Evolutionary conservation across 30 jellyfish, hydroid and myxozoan genomes (phyloP).

Genomic region (Aurelia coerulea): DNA sequence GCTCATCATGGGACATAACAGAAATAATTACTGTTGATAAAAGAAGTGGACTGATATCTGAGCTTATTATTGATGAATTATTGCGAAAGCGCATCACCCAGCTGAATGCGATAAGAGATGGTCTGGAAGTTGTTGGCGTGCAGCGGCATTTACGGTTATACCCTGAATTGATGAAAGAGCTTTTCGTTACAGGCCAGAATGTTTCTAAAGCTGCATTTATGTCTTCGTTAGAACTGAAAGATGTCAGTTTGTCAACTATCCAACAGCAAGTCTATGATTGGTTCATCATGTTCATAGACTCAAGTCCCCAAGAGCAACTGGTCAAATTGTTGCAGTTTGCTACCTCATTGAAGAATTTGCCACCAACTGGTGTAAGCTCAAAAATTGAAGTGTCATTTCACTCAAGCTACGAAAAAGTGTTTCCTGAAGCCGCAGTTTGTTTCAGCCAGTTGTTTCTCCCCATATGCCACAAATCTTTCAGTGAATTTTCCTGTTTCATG

Average conservation of each 20-base stretch:
- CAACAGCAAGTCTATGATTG: no score
- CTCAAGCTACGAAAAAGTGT: neutral
- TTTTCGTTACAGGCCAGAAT: slow-evolving; percentile 6
- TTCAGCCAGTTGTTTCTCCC: slow-evolving; percentile 14
- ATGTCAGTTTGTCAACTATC: no score
- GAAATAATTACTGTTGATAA: no score
- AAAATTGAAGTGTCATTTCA: slow-evolving; percentile 12
- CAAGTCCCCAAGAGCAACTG: no score
- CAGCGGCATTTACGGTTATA: slow-evolving; percentile 5
- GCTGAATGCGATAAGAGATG: slow-evolving; percentile 11
- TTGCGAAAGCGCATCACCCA: slow-evolving; percentile 9
- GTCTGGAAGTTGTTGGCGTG: slow-evolving; percentile 5
- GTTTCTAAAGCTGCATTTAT: neutral
- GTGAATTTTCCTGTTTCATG: neutral
- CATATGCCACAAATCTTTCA: neutral
- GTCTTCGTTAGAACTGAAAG: no score
- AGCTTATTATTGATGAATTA: no score
- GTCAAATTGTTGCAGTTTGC: no score
- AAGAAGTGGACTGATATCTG: no score
- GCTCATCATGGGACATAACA: slow-evolving; percentile 44
- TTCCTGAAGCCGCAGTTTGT: slow-evolving; percentile 33
- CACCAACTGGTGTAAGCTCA: neutral
- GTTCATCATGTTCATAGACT: no score
- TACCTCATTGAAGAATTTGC: no score
- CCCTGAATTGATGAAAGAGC: slow-evolving; percentile 17